Conservation (phyloP, 2,888 invertebrate genomes). For the Meiosimyza decipiens region DNA sequence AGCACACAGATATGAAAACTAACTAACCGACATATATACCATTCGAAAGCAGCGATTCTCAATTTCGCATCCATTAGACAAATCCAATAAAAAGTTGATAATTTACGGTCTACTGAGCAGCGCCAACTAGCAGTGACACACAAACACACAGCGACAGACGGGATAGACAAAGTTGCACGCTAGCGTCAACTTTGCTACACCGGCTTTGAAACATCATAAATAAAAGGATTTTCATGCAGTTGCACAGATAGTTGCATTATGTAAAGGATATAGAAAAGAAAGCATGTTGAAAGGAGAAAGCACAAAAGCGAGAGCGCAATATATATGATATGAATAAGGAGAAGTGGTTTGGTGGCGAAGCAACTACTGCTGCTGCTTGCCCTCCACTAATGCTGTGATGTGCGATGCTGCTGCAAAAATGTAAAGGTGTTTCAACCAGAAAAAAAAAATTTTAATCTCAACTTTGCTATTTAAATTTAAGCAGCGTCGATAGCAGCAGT, state of each 20-base stretch:
- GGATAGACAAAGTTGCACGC: too few species aligned
- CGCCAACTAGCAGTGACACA: conserved; percentile 34
- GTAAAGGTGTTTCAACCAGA: too few species aligned
- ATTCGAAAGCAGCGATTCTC: conserved; percentile 1
- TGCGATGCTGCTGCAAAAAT: too few species aligned
- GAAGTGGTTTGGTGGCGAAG: background rate
- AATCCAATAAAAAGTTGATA: conserved; percentile 54
- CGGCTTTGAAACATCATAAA: conserved; percentile 17
- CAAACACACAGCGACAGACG: too few species aligned
- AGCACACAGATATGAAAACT: too few species aligned
- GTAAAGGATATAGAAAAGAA: background rate
- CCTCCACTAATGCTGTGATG: too few species aligned
- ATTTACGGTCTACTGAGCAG: conserved; percentile 60
- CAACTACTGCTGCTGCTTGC: too few species aligned
- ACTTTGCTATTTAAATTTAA: too few species aligned
- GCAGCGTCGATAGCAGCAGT: too few species aligned
- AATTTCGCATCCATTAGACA: conserved; percentile 22
- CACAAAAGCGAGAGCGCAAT: background rate
- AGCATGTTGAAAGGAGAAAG: background rate
- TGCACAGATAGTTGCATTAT: background rate
- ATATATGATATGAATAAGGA: too few species aligned
- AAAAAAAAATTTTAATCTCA: too few species aligned
- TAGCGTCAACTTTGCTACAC: background rate
- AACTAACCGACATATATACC: background rate
- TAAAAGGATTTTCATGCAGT: conserved; percentile 14